Evolutionary conservation across 1,140 invertebrate species (phyloP), one percentile per base, ranked within the genome.

Genomic region (Streblospio benedicti): DNA sequence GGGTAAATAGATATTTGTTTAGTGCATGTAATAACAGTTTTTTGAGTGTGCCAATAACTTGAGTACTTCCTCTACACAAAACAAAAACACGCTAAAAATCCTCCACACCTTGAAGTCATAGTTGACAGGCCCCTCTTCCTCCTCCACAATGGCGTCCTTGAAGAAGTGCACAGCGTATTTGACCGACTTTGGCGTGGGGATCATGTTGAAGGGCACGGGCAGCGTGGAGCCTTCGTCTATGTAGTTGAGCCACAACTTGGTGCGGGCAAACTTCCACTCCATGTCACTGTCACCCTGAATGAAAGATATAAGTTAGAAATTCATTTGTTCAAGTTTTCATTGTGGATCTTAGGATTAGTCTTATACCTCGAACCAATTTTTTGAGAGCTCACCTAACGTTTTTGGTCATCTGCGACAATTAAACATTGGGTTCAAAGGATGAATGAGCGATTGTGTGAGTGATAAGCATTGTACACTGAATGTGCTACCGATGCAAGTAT

Each of bases 201-300:
- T 83, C 58, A 93, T 83, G 72, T 91, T 92, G 69, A 92, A 91
- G 0, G 90, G 90, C 0, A 88, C 85, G 2, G 90, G 89, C 0
- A 92, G 82, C 0, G 87, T 90, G 59, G 85, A 85, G 0, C 87
- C 87, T 53, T 91, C 88, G 69, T 91, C 89, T 65, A 92, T 91
- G 69, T 91, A 92, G 64, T 86, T 89, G 83, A 91, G 89, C 89
- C 89, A 92, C 16, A 92, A 76, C 66, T 87, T 86, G 51, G 87
- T 88, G 5, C 90, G 78, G 3, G 90, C 89, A 67, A 91, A 92
- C 73, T 92, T 92, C 90, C 90, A 92, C 77, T 92, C 89, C 0
- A 84, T 84, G 65, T 92, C 90, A n/a, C 87, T 84, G 64, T 87
- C 79, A 84, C 89, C 87, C 87, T 89, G 56, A 12, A 41, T 41